Evolutionary conservation across 2,888 invertebrate species (phyloP).

Genomic region (Platerodrilus igneus): DNA sequence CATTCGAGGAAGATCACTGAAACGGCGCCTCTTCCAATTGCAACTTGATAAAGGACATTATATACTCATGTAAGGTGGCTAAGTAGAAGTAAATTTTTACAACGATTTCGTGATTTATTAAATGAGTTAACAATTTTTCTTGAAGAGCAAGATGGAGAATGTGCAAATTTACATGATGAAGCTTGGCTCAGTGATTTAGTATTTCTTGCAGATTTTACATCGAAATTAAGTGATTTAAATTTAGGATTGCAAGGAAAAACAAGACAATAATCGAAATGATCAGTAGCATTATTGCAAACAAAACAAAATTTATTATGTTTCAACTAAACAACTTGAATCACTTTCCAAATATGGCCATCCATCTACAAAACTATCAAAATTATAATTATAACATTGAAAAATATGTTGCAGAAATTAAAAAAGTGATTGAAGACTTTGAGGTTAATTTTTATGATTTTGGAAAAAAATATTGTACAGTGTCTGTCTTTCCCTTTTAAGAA

Average conservation of each 20-base stretch:
- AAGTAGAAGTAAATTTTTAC: slow-evolving; percentile 2
- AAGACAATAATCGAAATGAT: slow-evolving; percentile 19
- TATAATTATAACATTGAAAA: slow-evolving; percentile 16
- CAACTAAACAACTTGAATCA: slow-evolving; percentile 16
- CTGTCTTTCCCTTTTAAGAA: too few species aligned
- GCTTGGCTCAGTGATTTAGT: slow-evolving; percentile 14
- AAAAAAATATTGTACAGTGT: slow-evolving; percentile 17
- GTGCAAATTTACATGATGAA: background rate
- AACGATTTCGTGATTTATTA: slow-evolving; percentile 7
- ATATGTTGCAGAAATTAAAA: slow-evolving; percentile 14
- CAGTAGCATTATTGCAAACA: slow-evolving; percentile 1
- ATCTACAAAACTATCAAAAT: slow-evolving; percentile 15
- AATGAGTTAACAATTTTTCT: slow-evolving; percentile 4
- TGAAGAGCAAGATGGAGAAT: slow-evolving; percentile 10
- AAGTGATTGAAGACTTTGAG: slow-evolving; percentile 19
- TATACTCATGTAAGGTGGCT: slow-evolving; percentile 13
- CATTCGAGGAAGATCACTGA: too few species aligned
- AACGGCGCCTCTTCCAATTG: slow-evolving; percentile 14
- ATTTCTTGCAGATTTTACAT: slow-evolving; percentile 12
- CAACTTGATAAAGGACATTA: slow-evolving; percentile 3
- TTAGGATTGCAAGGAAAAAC: slow-evolving; percentile 20
- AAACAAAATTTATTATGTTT: slow-evolving; percentile 10
- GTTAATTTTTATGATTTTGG: slow-evolving; percentile 15
- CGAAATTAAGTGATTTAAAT: slow-evolving; percentile 20
- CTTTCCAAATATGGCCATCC: slow-evolving; percentile 16